phyloP scores from a whole-genome alignment of 2,888 invertebrate genomes.

The Lacanobia oleracea region DNA sequence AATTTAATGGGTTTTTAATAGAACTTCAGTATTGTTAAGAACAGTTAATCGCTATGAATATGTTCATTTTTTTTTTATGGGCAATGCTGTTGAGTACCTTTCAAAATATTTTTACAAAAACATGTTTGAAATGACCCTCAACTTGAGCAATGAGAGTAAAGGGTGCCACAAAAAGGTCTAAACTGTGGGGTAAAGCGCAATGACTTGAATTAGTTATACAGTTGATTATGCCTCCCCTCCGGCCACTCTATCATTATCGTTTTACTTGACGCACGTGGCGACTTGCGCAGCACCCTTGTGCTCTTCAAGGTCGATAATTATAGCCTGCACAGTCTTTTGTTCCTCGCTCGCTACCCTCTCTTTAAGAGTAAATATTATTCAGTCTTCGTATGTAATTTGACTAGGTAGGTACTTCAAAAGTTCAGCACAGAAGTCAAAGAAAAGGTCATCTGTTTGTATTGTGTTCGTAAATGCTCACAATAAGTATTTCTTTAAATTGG shows the following conservation, averaged over 20 bases:
- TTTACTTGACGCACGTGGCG: constrained; percentile 87
- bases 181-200: constrained; percentile 84
- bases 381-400: constrained; percentile 48
- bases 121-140: constrained; percentile 78
- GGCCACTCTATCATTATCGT: constrained; percentile 89
- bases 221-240: constrained; percentile 87
- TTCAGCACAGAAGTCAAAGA: constrained; percentile 16
- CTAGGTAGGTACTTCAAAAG: constrained; percentile 14
- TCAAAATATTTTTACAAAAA: constrained; percentile 82
- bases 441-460: constrained; percentile 4
- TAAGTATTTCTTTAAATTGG: neutral
- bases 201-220: constrained; percentile 90
- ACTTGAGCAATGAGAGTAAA: constrained; percentile 70
- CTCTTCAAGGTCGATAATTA: constrained; percentile 88
- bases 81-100: constrained; percentile 59
- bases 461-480: constrained; percentile 1
- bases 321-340: constrained; percentile 79
- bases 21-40: constrained; percentile 26
- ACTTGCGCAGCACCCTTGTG: constrained; percentile 81
- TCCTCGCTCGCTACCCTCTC: constrained; percentile 70
- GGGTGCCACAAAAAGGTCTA: constrained; percentile 85
- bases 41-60: constrained; percentile 13
- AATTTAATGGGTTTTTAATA: constrained; percentile 52
- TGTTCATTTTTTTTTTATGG: constrained; percentile 29
- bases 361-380: constrained; percentile 69